These are phyloP conservation scores for Xenopus petersii DNA, from an alignment of 2,797 vertebrate species.

Conservation along the genomic window DNA sequence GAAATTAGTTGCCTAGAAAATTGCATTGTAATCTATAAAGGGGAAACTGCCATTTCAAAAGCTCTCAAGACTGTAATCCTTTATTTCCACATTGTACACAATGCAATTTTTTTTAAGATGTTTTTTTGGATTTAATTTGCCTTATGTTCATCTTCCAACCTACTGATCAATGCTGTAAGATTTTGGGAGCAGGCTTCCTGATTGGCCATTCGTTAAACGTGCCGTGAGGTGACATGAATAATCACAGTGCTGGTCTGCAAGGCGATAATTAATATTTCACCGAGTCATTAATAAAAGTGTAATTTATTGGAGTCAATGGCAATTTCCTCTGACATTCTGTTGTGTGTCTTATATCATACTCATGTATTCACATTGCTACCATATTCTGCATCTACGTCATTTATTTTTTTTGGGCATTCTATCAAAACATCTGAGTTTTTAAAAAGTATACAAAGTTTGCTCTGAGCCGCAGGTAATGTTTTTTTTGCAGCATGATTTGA, in stretches of 20 bases:
- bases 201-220: not conserved
- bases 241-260: not conserved
- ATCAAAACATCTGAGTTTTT: too few species aligned
- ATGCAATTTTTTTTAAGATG: conserved; percentile 53
- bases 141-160: conserved; percentile 23
- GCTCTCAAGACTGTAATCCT: conserved; percentile 57
- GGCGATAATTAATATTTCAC: conserved; percentile 20
- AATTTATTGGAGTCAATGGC: too few species aligned
- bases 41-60: conserved; percentile 62
- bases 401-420: too few species aligned
- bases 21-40: conserved; percentile 83
- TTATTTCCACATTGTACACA: conserved; percentile 65
- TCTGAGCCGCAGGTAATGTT: too few species aligned
- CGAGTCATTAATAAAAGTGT: conserved; percentile 17
- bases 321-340: too few species aligned
- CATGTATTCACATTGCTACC: too few species aligned
- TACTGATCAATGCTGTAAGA: not conserved
- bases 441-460: too few species aligned
- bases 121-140: conserved; percentile 49
- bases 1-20: conserved; percentile 91
- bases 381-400: too few species aligned
- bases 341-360: too few species aligned
- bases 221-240: too few species aligned
- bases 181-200: not conserved
- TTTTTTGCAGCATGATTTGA: too few species aligned